Evolutionary conservation across 2,888 invertebrate species (phyloP).

Genomic region (Dione juno): DNA sequence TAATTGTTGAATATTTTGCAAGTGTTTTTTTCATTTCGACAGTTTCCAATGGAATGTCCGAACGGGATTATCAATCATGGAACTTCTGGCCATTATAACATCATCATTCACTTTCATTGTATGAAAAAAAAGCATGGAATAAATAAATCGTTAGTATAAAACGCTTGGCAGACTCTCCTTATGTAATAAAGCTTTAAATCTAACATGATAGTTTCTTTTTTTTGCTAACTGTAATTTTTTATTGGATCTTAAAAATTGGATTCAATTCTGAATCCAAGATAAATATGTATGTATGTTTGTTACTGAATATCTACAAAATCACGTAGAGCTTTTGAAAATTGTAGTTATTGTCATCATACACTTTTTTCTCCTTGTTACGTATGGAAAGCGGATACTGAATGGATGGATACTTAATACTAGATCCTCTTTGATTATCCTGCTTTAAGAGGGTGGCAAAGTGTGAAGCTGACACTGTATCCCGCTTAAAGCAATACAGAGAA

Average conservation of each 20-base stretch:
- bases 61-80: conserved; percentile 44
- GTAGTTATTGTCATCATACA: too few relatives aligned
- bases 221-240: background rate
- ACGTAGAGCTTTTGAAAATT: too few relatives aligned
- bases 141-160: conserved; percentile 42
- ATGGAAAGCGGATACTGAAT: too few relatives aligned
- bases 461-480: too few relatives aligned
- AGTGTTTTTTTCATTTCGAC: conserved; percentile 39
- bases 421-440: too few relatives aligned
- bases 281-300: background rate
- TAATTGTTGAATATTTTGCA: conserved; percentile 20
- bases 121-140: conserved; percentile 32
- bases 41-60: conserved; percentile 40
- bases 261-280: background rate
- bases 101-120: conserved; percentile 46
- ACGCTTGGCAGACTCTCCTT: conserved; percentile 33
- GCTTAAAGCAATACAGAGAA: too few relatives aligned
- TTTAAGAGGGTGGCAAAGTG: too few relatives aligned
- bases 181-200: conserved; percentile 13
- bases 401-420: too few relatives aligned
- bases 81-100: conserved; percentile 42
- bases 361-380: too few relatives aligned
- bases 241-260: background rate
- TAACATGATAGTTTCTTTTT: background rate
- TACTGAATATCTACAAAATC: too few relatives aligned